Percentiles rank a stretch among this genome's conserved stretches.
These are phyloP conservation scores for Oncopodura yosiiana DNA, from an alignment of 1,140 invertebrate species.

Conservation along the genomic window DNA sequence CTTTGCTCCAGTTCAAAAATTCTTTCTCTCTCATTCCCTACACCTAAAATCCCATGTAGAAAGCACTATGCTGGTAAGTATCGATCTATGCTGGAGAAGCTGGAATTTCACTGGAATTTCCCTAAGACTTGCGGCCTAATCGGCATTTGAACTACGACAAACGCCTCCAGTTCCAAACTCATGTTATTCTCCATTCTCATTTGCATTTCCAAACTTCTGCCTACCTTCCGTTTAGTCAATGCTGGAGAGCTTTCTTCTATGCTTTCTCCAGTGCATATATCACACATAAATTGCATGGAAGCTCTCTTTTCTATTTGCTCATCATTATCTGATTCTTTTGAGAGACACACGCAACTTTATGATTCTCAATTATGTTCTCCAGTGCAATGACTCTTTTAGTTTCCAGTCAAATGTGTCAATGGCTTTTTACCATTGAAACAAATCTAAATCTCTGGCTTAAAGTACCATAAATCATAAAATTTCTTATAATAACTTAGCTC, in stretches of 20 bases:
- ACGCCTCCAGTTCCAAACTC: not conserved
- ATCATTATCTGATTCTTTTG: too few relatives aligned
- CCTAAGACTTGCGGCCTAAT: conserved; percentile 13
- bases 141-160: conserved; percentile 16
- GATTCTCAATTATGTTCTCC: too few relatives aligned
- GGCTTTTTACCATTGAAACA: too few relatives aligned
- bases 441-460: too few relatives aligned
- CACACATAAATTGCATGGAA: too few relatives aligned
- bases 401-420: too few relatives aligned
- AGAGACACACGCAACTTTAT: too few relatives aligned
- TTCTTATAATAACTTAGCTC: too few relatives aligned
- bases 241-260: not conserved
- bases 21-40: not conserved
- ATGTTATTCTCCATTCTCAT: not conserved
- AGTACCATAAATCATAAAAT: too few relatives aligned
- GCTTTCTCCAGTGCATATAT: conserved; percentile 9
- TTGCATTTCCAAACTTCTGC: not conserved
- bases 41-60: not conserved
- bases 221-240: not conserved
- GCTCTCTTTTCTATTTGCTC: too few relatives aligned
- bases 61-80: not conserved
- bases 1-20: too few relatives aligned
- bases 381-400: too few relatives aligned
- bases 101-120: conserved; percentile 18
- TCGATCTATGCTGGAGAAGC: not conserved